phyloP scores from a whole-genome alignment of 2,113 vertebrate genomes.

The Pyrgilauda ruficollis region DNA sequence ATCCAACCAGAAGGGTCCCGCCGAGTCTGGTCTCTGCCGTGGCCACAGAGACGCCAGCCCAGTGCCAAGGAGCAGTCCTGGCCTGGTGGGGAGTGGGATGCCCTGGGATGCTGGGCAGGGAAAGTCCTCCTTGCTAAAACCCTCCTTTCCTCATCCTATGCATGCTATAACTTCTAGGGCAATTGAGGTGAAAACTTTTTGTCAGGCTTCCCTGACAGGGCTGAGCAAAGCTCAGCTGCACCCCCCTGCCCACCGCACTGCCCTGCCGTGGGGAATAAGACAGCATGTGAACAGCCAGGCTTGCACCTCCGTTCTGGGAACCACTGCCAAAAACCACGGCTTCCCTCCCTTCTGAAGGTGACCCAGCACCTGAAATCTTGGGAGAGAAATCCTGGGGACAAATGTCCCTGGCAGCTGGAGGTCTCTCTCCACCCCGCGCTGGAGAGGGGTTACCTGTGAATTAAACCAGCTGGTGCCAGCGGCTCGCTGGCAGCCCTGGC shows the following conservation, averaged over 20 bases:
- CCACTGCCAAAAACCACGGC: accelerated
- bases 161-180: neutral
- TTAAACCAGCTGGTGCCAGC: neutral
- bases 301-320: neutral
- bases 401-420: neutral
- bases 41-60: neutral
- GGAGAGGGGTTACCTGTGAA: neutral
- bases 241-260: accelerated
- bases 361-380: neutral
- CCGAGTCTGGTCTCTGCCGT: neutral
- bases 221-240: neutral
- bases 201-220: neutral
- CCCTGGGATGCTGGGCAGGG: neutral
- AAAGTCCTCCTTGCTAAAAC: neutral
- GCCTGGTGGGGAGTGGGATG: neutral
- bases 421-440: neutral
- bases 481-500: neutral
- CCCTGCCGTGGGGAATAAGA: accelerated
- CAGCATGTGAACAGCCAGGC: neutral
- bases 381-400: neutral
- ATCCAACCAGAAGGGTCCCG: slow-evolving; percentile 29
- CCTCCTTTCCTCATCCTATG: neutral
- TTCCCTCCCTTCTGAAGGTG: slow-evolving; percentile 15
- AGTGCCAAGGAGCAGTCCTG: neutral
- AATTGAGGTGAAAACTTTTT: neutral